Evolutionary conservation across 2,113 vertebrate genomes (phyloP).

Genomic region (Nicator chloris): DNA sequence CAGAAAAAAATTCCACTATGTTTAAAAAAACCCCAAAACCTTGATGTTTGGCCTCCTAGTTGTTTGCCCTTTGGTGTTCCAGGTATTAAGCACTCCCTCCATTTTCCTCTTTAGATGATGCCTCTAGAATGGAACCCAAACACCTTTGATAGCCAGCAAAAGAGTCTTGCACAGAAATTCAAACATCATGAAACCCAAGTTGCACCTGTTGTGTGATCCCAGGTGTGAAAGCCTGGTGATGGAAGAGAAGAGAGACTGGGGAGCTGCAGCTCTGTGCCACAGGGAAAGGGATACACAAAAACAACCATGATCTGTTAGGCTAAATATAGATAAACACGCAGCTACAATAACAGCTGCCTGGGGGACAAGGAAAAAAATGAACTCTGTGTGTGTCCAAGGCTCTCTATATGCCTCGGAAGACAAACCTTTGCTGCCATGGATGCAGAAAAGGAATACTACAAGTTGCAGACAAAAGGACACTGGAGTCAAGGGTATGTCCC

Average conservation of each 20-base stretch:
- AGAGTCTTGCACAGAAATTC: background rate
- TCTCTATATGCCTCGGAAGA: background rate
- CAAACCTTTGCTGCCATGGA: background rate
- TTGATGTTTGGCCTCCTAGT: background rate
- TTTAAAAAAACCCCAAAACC: background rate
- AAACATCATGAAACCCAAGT: background rate
- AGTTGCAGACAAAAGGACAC: background rate
- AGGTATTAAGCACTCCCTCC: background rate
- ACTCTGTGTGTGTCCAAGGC: background rate
- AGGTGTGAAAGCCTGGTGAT: background rate
- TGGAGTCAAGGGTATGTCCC: background rate
- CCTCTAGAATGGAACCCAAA: background rate
- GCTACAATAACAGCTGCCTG: background rate
- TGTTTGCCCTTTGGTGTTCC: background rate
- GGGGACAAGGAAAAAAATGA: background rate
- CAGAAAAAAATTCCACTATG: background rate
- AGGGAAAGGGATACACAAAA: background rate
- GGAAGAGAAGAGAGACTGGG: background rate
- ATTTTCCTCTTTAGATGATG: background rate
- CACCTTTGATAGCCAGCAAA: background rate
- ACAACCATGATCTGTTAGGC: background rate
- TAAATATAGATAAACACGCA: background rate
- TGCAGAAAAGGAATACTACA: background rate
- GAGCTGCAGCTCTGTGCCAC: background rate
- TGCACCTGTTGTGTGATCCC: background rate